Base-by-base conservation (phyloP, 2,113 vertebrate genomes). In the Symphodus melops region DNA sequence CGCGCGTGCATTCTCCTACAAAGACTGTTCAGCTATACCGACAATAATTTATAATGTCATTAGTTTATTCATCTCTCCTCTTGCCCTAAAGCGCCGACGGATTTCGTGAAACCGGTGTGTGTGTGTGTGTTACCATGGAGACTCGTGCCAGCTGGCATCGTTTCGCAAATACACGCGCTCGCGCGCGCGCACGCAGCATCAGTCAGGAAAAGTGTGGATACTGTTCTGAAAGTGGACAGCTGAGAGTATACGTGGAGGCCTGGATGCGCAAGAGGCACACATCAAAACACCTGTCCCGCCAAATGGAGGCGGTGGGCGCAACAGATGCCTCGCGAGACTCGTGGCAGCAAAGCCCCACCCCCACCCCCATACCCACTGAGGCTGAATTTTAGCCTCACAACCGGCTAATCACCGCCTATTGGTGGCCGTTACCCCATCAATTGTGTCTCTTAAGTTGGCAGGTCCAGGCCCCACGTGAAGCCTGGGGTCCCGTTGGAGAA, bases 91-190 rank as follows among this genome's bases (percentile, higher is more conserved):
- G 82, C 91, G 12, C 83, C 71, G 59, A 81, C 68, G 77, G 83
- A 71, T 87, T 89, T 85, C 78, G 85, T 82, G 77, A 88, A 89
- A 86, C 79, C 85, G 69, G 83, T 89, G 88, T 83, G 85, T 63
- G 89, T 92, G 83, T 89, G 88, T 83, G 85, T 63, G 89, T 92
- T 92, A 88, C 91, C 91, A 92, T 92, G 86, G 84, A 66, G 88
- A 93, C 87, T 83, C 84, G 78, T 87, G 92, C 90, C 89, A 92
- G 89, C 86, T 91, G 90, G 89, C 85, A 78, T 41, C 75, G 51
- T 56, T 51, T 79, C 77, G 75, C 82, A 71, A 79, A 20, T 2
- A 10, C 48, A 3, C 1, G 63, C 56, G 19, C 28, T 55, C 62
- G 37, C 67, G 11, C 1, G 63, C 56, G 19, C 28, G 60, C 62